A percentile compares a stretch with the other conserved stretches of the same genome.
These are phyloP conservation scores for Drosophila melanogaster DNA, from an alignment of 1,140 invertebrate genomes.

Conservation along the genomic window DNA sequence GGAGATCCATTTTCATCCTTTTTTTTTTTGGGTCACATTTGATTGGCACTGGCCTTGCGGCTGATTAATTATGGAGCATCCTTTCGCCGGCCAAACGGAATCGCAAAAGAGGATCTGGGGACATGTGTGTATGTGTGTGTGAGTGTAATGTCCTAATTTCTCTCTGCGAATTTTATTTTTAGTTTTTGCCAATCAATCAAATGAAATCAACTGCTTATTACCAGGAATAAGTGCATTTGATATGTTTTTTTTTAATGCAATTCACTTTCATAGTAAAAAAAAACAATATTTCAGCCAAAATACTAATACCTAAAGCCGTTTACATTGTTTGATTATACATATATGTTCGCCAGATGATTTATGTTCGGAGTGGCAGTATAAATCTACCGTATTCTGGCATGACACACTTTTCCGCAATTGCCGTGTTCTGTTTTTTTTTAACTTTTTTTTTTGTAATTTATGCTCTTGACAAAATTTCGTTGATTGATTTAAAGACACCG, in stretches of 20 bases:
- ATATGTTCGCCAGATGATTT: background rate
- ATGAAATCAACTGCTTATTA: no score
- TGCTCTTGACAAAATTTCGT: background rate
- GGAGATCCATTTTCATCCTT: background rate
- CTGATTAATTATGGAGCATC: slow-evolving; percentile 25
- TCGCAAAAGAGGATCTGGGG: background rate
- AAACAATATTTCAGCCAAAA: no score
- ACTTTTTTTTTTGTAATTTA: background rate
- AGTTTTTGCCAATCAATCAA: no score
- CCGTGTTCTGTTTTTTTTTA: background rate
- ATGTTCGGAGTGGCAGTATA: background rate
- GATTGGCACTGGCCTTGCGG: slow-evolving; percentile 18
- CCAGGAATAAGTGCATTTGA: no score
- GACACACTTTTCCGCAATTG: background rate
- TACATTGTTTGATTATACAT: no score
- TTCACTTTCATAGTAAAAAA: no score
- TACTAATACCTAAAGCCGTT: no score
- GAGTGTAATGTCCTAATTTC: background rate
- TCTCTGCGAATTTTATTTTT: no score
- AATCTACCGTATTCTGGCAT: background rate
- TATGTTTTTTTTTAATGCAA: no score
- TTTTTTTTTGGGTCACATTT: slow-evolving; percentile 11
- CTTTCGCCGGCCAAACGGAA: slow-evolving; percentile 15
- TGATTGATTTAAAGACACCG: background rate
- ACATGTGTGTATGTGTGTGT: no score